Evolutionary conservation across 2,797 vertebrate species (phyloP).

Genomic region (Champsocephalus gunnari): DNA sequence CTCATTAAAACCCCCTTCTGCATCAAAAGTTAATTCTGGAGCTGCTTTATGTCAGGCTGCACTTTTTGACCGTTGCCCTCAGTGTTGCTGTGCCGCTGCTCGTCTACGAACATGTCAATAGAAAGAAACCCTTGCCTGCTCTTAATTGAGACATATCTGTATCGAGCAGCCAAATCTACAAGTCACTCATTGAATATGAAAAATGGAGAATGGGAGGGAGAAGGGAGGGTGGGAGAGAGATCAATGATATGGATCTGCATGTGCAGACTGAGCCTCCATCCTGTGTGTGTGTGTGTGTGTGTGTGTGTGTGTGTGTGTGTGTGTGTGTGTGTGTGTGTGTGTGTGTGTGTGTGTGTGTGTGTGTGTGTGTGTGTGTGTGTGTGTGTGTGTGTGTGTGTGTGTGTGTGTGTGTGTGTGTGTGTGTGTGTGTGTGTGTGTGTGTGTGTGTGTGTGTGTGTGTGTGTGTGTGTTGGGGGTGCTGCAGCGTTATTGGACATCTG

Average conservation of each 20-base stretch:
- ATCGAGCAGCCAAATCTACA: slow-evolving; percentile 84
- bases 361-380: slow-evolving; percentile 1
- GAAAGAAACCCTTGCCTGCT: slow-evolving; percentile 41
- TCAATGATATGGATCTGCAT: slow-evolving; percentile 87
- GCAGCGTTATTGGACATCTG: slow-evolving; percentile 84
- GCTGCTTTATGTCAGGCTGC: slow-evolving; percentile 26
- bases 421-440: too few species aligned
- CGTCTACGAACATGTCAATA: slow-evolving; percentile 55
- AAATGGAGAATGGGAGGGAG: slow-evolving; percentile 77
- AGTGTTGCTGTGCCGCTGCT: neutral
- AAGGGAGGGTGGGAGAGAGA: slow-evolving; percentile 67
- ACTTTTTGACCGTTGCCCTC: slow-evolving; percentile 47
- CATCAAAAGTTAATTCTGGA: slow-evolving; percentile 23
- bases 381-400: slow-evolving; percentile 41
- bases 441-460: slow-evolving; percentile 9
- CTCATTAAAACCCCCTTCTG: neutral
- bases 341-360: neutral
- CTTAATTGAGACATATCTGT: slow-evolving; percentile 85
- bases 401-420: neutral
- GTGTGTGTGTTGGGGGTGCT: slow-evolving; percentile 42
- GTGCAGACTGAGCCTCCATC: slow-evolving; percentile 68
- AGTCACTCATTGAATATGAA: slow-evolving; percentile 87
- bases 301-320: slow-evolving; percentile 7
- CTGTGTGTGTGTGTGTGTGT: slow-evolving; percentile 46
- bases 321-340: slow-evolving; percentile 36